Conservation (phyloP, 2,888 invertebrate genomes). For the Acleris holmiana region DNA sequence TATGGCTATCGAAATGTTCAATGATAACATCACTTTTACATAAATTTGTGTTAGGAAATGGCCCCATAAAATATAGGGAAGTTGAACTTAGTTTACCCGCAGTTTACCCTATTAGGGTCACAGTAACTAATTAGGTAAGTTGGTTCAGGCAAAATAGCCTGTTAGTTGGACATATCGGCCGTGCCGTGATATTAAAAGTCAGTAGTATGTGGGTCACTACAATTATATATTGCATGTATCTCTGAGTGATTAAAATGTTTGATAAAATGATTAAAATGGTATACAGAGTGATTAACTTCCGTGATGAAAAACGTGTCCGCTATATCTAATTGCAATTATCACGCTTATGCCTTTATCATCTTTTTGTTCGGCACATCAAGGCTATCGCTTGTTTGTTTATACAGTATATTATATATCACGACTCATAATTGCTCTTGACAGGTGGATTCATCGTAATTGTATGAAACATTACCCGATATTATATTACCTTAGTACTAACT, state of each 20-base stretch:
- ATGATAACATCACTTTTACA: constrained; percentile 16
- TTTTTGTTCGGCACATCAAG: constrained; percentile 18
- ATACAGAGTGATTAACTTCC: not conserved
- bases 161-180: constrained; percentile 49
- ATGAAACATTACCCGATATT: not conserved
- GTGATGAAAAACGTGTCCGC: not conserved
- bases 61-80: constrained; percentile 2
- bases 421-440: constrained; percentile 22
- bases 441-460: not conserved
- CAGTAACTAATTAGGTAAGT: constrained; percentile 56
- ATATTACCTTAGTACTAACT: not conserved
- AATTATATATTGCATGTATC: constrained; percentile 29
- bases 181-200: constrained; percentile 40
- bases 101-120: constrained; percentile 61
- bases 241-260: constrained; percentile 8
- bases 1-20: constrained; percentile 20
- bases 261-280: constrained; percentile 4
- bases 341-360: constrained; percentile 7
- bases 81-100: constrained; percentile 1
- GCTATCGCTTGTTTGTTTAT: constrained; percentile 4
- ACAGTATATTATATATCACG: not conserved
- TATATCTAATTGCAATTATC: constrained; percentile 3
- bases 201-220: constrained; percentile 23
- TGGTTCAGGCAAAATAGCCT: constrained; percentile 60
- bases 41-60: constrained; percentile 2